Conservation (phyloP, 2,888 invertebrate genomes). For the Meiosimyza decipiens region DNA sequence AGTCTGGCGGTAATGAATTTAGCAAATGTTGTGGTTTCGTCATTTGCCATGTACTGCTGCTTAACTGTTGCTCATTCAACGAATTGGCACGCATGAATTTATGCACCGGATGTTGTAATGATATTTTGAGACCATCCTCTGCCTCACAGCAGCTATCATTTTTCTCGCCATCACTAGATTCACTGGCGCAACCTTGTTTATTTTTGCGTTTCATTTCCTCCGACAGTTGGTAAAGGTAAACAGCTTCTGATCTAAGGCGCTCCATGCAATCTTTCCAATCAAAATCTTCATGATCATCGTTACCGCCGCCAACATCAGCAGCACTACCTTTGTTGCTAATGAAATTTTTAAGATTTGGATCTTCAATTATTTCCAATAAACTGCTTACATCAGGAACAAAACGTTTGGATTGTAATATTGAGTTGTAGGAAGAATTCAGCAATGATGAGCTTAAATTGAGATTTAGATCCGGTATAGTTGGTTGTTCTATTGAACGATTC, state of each 20-base stretch:
- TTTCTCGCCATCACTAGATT: constrained; percentile 50
- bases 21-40: constrained; percentile 49
- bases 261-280: constrained; percentile 77
- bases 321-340: constrained; percentile 68
- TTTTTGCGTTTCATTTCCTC: constrained; percentile 58
- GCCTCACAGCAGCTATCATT: constrained; percentile 52
- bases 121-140: constrained; percentile 55
- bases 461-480: constrained; percentile 50
- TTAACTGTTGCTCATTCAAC: constrained; percentile 60
- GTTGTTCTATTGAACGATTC: constrained; percentile 55
- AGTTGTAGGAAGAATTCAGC: constrained; percentile 50
- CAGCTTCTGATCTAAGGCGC: constrained; percentile 76
- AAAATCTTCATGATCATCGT: constrained; percentile 63
- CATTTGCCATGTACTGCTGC: constrained; percentile 46
- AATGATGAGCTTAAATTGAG: constrained; percentile 48
- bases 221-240: constrained; percentile 75
- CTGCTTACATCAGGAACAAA: constrained; percentile 77
- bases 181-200: constrained; percentile 44
- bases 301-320: constrained; percentile 68
- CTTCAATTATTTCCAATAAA: constrained; percentile 73
- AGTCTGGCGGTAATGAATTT: constrained; percentile 60
- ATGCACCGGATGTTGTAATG: constrained; percentile 46
- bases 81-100: constrained; percentile 61
- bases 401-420: constrained; percentile 64
- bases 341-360: constrained; percentile 71